Conservation (phyloP, 2,113 vertebrate species). For the Syngnathoides biaculeatus region DNA sequence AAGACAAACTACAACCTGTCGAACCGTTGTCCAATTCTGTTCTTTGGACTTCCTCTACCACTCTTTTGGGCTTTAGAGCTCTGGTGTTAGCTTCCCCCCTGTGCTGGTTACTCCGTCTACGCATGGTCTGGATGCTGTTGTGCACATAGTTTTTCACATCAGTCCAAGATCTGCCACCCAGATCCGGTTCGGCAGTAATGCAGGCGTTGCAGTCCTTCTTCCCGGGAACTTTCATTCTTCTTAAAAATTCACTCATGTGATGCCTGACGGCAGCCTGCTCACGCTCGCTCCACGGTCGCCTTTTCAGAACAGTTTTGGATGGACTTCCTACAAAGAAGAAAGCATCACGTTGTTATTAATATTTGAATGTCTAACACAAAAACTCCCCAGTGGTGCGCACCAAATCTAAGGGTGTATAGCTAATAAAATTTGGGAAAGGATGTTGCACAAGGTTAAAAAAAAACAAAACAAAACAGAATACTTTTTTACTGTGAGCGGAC, state of each 20-base stretch:
- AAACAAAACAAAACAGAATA: no score
- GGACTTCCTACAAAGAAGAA: conserved; percentile 25
- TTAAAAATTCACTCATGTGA: conserved; percentile 54
- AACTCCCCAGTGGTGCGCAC: background rate
- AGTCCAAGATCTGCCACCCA: conserved; percentile 62
- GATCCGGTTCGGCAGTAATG: conserved; percentile 64
- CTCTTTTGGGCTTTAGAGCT: conserved; percentile 33
- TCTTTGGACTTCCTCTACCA: conserved; percentile 22
- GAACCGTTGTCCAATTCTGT: conserved; percentile 21
- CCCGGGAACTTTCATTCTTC: conserved; percentile 62
- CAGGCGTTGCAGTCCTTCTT: conserved; percentile 70
- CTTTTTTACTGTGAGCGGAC: no score
- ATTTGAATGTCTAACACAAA: background rate
- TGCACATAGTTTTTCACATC: conserved; percentile 70
- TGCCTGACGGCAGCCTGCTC: conserved; percentile 66
- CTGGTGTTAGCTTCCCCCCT: conserved; percentile 20
- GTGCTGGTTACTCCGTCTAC: conserved; percentile 51
- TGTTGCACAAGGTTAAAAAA: background rate
- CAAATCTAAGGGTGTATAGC: background rate
- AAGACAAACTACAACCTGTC: conserved; percentile 35
- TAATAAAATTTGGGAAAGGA: background rate
- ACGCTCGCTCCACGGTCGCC: conserved; percentile 60
- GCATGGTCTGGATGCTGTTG: conserved; percentile 64
- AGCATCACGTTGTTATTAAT: background rate
- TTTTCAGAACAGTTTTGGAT: conserved; percentile 46